phyloP scores from a whole-genome alignment of 2,888 invertebrate genomes.

The Machimus rusticus region DNA sequence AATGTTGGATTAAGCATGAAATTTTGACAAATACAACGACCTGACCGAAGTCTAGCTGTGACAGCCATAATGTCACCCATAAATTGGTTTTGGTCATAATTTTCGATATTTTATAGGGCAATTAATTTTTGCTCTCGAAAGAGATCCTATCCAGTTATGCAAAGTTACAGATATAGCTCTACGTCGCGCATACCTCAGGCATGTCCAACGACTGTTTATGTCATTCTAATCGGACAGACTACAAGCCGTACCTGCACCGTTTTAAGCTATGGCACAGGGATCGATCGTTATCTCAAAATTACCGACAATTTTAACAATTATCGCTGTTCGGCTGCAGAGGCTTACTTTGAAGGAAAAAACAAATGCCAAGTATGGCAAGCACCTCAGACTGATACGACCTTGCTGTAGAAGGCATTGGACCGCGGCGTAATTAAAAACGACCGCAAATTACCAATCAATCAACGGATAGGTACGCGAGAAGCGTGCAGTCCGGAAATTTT shows the following conservation, averaged over 20 bases:
- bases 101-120: background rate
- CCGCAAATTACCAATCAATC: background rate
- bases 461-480: background rate
- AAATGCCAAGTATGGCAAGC: background rate
- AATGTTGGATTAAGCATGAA: background rate
- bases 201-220: background rate
- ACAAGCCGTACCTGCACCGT: background rate
- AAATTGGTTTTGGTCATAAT: background rate
- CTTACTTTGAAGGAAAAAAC: background rate
- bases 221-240: background rate
- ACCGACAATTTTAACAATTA: conserved; percentile 2
- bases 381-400: background rate
- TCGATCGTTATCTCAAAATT: background rate
- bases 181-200: background rate
- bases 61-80: background rate
- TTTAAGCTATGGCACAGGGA: background rate
- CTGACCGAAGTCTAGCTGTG: background rate
- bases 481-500: background rate
- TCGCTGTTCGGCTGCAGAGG: background rate
- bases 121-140: background rate
- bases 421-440: background rate
- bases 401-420: background rate
- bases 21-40: background rate
- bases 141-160: background rate
- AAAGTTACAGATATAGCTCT: background rate